Conservation (phyloP, 2,797 vertebrate genomes). For the Margarornis squamiger region DNA sequence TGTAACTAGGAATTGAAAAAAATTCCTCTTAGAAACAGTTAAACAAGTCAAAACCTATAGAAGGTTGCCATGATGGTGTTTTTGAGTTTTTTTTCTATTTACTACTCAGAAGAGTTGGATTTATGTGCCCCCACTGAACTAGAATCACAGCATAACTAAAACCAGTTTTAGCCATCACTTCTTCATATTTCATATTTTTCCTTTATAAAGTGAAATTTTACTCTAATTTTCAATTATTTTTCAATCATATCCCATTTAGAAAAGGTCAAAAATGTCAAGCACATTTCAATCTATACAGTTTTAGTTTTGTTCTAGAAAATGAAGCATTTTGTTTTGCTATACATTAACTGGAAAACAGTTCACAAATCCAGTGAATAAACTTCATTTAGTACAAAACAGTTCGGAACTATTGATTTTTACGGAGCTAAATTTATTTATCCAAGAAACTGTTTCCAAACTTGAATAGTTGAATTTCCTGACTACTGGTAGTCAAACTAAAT, state of each 20-base stretch:
- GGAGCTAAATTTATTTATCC: background rate
- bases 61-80: background rate
- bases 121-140: background rate
- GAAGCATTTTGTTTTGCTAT: background rate
- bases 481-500: background rate
- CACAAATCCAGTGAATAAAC: background rate
- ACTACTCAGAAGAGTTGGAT: background rate
- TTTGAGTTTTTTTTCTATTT: background rate
- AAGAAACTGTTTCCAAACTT: background rate
- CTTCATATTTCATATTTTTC: background rate
- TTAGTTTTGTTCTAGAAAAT: background rate
- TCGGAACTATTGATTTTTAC: background rate
- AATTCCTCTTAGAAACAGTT: background rate
- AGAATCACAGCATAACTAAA: background rate
- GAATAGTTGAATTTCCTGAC: background rate
- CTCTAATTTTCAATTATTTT: background rate
- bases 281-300: background rate
- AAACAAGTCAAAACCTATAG: background rate
- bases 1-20: accelerated
- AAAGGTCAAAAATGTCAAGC: background rate
- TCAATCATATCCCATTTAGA: background rate
- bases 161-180: background rate
- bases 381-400: background rate
- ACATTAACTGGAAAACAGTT: background rate
- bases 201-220: background rate